Base-by-base conservation (phyloP, 2,113 vertebrate genomes). In the Illadopsis cleaveri region DNA sequence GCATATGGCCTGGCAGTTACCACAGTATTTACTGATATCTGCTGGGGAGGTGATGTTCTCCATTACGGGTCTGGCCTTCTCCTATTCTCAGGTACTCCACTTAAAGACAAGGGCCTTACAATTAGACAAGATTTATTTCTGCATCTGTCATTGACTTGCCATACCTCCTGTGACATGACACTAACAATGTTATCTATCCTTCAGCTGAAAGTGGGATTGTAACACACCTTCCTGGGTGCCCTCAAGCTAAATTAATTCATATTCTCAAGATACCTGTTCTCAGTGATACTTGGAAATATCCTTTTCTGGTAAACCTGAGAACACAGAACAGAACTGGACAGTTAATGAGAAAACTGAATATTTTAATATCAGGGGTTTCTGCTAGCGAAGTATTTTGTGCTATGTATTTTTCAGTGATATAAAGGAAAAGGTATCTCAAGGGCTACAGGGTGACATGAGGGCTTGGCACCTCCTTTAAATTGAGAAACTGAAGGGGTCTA, bases 11-110 rank as follows among this genome's bases (percentile, higher is more conserved):
- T 99, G 99, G 99, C 99, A 99, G 97, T 91, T 99, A 77, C 99
- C 99, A 19, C 99, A 99, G 30, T 99, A 99, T 44, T 82, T 97
- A 42, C 71, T 99, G 57, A 97, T 99, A 38, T 99, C 99, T 40
- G 98, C 97, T 21, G 99, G 98, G 37, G 99, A 99, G 91, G 99
- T 99, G 97, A 99, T 99, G 99, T 99, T 99, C 97, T 99, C 99
- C 89, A 98, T 99, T 94, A 99, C 99, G 0, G 99, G 99, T 70
- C 98, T 99, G 95, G 99, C 99, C 92, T 99, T 99, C 98, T 99
- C 99, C 85, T 99, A 99, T 96, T 99, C 99, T 69, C 99, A 99
- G 99, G 99, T 99, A 97, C 37, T 92, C 50, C 57, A 54, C 30
- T 81, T 84, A 69, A 77, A 83, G 53, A 92, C 33, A 79, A 86